A percentile compares a stretch with the other conserved stretches of the same genome.
phyloP scores from a whole-genome alignment of 2,113 vertebrate species.

The Phodopus roborovskii region DNA sequence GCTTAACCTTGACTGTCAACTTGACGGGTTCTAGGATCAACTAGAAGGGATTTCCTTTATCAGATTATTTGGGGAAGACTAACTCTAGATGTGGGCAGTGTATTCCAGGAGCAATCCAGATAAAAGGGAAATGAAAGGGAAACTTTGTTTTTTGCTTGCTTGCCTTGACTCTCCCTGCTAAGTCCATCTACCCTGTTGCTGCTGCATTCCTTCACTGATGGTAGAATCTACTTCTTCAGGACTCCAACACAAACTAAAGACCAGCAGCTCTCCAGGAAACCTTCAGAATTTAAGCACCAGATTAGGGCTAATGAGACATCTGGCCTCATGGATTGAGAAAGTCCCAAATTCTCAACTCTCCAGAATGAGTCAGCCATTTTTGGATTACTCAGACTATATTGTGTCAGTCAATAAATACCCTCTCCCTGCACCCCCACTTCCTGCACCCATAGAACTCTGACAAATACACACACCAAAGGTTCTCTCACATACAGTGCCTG shows the following conservation, averaged over 20 bases:
- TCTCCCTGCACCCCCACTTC: neutral
- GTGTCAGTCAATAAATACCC: neutral
- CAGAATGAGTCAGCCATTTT: neutral
- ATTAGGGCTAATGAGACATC: neutral
- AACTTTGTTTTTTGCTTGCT: too few relatives aligned
- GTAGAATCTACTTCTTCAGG: neutral
- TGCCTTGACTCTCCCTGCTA: neutral
- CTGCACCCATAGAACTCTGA: too few relatives aligned
- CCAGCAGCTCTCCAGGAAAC: neutral
- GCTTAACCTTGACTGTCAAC: neutral
- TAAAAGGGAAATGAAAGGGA: neutral
- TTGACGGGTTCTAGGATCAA: neutral
- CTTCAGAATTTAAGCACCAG: neutral
- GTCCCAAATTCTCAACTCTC: neutral
- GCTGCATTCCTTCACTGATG: too few relatives aligned
- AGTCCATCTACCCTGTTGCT: neutral
- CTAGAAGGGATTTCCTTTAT: neutral
- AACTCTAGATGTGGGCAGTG: neutral
- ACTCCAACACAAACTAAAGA: neutral
- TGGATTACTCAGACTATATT: neutral
- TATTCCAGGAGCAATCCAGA: neutral
- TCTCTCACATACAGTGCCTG: too few relatives aligned
- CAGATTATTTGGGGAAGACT: neutral
- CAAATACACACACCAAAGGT: neutral
- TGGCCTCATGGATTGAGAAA: neutral